A percentile compares a stretch with the other conserved stretches of the same genome.
Conservation (phyloP, 2,113 vertebrate species). For the Gambusia holbrooki region DNA sequence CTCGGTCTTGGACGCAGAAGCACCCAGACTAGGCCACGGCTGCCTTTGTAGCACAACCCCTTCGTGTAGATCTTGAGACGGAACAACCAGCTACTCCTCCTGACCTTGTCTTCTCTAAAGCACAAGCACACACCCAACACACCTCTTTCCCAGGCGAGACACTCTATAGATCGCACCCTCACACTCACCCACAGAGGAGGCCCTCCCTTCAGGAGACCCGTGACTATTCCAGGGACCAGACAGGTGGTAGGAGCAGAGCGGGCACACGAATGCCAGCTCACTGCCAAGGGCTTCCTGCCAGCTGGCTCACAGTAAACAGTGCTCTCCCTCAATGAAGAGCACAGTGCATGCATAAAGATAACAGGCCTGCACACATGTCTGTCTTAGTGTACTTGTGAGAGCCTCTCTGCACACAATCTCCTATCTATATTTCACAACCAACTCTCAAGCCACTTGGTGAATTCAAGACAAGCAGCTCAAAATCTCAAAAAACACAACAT, state of each 20-base stretch:
- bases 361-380: constrained; percentile 58
- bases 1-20: constrained; percentile 47
- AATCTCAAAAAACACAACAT: neutral
- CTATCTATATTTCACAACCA: constrained; percentile 32
- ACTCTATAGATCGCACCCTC: neutral
- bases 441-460: constrained; percentile 24
- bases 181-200: constrained; percentile 39
- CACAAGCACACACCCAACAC: constrained; percentile 14
- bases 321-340: constrained; percentile 66
- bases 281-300: constrained; percentile 77
- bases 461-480: neutral
- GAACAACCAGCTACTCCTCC: constrained; percentile 29
- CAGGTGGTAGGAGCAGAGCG: constrained; percentile 80
- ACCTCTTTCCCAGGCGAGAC: constrained; percentile 3
- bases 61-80: constrained; percentile 31
- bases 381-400: constrained; percentile 52
- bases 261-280: constrained; percentile 62
- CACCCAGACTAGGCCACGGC: constrained; percentile 45
- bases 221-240: constrained; percentile 78
- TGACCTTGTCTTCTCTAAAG: constrained; percentile 30
- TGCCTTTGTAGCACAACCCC: constrained; percentile 31
- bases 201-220: constrained; percentile 57
- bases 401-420: constrained; percentile 26
- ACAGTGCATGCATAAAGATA: constrained; percentile 72
- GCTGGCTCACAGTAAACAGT: constrained; percentile 74